Percentiles rank a stretch among this genome's conserved stretches.
These are phyloP conservation scores for Lathronympha strigana DNA, from an alignment of 2,888 invertebrate species.

Conservation along the genomic window DNA sequence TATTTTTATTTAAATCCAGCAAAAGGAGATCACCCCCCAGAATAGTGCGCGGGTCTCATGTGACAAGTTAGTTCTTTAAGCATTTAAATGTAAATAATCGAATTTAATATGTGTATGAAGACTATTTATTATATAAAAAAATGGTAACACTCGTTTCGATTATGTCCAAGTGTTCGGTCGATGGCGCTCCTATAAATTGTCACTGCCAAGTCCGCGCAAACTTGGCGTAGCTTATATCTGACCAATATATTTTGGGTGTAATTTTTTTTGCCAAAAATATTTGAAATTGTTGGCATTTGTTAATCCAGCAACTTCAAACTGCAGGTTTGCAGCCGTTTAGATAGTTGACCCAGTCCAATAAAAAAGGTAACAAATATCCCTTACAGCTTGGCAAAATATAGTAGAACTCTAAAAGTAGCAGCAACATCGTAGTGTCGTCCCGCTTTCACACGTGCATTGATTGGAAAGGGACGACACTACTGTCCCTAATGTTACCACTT, in stretches of 20 bases:
- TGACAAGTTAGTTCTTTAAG: slow-evolving; percentile 15
- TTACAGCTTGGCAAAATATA: no score
- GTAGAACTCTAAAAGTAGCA: no score
- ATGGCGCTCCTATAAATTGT: no score
- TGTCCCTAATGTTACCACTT: no score
- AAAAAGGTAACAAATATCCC: neutral
- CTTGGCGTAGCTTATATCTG: neutral
- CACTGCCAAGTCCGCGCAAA: no score
- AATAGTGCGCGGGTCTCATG: slow-evolving; percentile 17
- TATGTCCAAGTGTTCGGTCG: no score
- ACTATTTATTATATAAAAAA: no score
- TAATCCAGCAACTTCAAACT: neutral
- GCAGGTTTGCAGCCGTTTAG: slow-evolving; percentile 3
- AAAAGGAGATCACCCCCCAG: slow-evolving; percentile 20
- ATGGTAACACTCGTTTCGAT: no score
- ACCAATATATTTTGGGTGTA: neutral
- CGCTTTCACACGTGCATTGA: no score
- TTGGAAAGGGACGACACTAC: no score
- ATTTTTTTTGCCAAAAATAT: neutral
- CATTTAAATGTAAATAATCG: slow-evolving; percentile 11
- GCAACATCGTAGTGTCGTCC: no score
- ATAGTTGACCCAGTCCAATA: neutral
- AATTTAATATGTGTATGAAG: slow-evolving; percentile 9
- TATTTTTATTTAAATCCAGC: slow-evolving; percentile 11
- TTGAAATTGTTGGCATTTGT: neutral